Evolutionary conservation across 2,888 invertebrate genomes (phyloP).

Genomic region (Apocheima hispidaria): DNA sequence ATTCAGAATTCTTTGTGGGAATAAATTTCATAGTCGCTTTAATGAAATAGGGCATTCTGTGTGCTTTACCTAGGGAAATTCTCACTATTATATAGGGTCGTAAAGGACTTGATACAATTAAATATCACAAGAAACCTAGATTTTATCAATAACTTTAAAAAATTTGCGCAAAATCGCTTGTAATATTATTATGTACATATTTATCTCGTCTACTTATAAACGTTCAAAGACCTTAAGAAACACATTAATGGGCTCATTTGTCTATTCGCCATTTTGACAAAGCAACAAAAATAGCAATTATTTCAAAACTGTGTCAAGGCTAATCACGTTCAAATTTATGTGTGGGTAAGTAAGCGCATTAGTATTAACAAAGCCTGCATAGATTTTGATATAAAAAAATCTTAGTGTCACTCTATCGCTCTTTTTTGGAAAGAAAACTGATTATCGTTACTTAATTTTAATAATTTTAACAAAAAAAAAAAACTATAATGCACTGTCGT

Average conservation of each 20-base stretch:
- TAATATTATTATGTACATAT: not conserved
- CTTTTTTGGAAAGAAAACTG: not conserved
- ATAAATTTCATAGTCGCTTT: too few relatives aligned
- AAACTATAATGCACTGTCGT: too few relatives aligned
- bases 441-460: too few relatives aligned
- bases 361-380: conserved; percentile 20
- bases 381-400: conserved; percentile 2
- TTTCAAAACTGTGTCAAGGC: conserved; percentile 51
- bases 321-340: conserved; percentile 41
- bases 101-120: too few relatives aligned
- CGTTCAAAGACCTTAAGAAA: conserved; percentile 15
- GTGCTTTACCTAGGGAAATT: too few relatives aligned
- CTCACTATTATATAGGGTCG: too few relatives aligned
- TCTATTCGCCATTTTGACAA: conserved; percentile 36
- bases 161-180: not conserved
- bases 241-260: conserved; percentile 15
- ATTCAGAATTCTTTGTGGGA: too few relatives aligned
- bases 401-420: not conserved
- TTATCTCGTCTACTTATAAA: not conserved
- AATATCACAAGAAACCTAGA: not conserved
- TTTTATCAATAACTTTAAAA: not conserved
- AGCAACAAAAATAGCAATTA: conserved; percentile 39
- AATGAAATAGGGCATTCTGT: too few relatives aligned
- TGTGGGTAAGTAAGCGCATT: conserved; percentile 17
- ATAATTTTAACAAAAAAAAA: too few relatives aligned